Evolutionary conservation across 1,140 invertebrate species (phyloP), one percentile per base, ranked within the genome.

Genomic region (Pogonognathellus flavescens): DNA sequence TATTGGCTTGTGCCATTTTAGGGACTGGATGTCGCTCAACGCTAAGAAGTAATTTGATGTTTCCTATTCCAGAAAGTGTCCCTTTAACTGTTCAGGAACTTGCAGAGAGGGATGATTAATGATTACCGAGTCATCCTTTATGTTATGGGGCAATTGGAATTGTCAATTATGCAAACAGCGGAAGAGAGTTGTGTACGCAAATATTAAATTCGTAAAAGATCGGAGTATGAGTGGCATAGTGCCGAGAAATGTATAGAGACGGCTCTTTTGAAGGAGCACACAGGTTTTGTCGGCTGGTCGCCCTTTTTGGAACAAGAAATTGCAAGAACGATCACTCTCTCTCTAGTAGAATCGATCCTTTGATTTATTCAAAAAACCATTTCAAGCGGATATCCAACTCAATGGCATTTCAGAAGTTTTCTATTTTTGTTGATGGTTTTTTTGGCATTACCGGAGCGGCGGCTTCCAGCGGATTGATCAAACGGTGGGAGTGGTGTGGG

Each of bases 391-490:
- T 18, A 53, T 31, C 16, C 76, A 80, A 16, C 7, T 80, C 76
- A 7, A 80, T 80, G 76, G 76, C 49, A 10, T 80, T 80, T 55
- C 76, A 20, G n/a, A 80, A 55, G 41, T 2, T 53, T n/a, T 80
- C 76, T 0, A 20, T 31, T 1, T 55, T 22, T n/a, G 18, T 55
- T 1, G 76, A 80, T 20, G 18, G 49, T 1, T 80, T 80, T 53
- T 5, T 25, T 1, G 49, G n/a, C 1, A 55, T 80, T 9, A 80
- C 76, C n/a, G 76, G 76, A 9, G 76, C 52, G 10, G 49, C 18
- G 0, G 18, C n/a, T 5, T 41, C n/a, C 16, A 9, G 10, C 6
- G 76, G 76, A 5, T 50, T 80, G 9, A 53, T 80, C 49, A 14
- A 20, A 10, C 8, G 5, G 20, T 80, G 76, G 76, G 7, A 18